These are phyloP conservation scores for Cyprinodon variegatus DNA, from an alignment of 2,113 vertebrate species.

Conservation along the genomic window DNA sequence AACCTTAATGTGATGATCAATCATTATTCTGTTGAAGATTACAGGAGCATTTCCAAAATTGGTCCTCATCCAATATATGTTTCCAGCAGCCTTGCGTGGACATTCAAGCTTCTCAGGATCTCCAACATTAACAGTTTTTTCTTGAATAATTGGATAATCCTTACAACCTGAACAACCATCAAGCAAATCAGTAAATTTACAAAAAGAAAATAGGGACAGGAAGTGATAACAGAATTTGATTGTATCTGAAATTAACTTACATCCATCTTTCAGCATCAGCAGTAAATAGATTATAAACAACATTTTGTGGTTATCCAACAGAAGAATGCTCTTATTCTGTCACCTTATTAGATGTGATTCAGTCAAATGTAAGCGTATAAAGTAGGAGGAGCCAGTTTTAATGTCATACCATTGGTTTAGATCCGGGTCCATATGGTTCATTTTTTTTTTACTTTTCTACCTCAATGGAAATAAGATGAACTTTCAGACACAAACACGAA, in stretches of 20 bases:
- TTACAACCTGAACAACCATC: conserved; percentile 22
- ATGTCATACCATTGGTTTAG: conserved; percentile 36
- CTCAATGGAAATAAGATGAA: conserved; percentile 34
- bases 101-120: conserved; percentile 36
- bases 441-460: neutral
- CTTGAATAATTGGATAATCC: neutral
- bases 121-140: conserved; percentile 18
- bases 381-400: conserved; percentile 31
- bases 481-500: conserved; percentile 24
- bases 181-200: neutral
- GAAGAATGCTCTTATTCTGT: neutral
- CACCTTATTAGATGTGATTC: neutral
- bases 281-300: conserved; percentile 18
- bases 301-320: conserved; percentile 26
- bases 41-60: conserved; percentile 25
- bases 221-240: neutral
- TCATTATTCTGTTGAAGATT: neutral
- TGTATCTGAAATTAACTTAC: conserved; percentile 39
- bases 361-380: conserved; percentile 18
- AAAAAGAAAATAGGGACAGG: neutral
- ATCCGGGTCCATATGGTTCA: neutral
- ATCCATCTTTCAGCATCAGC: conserved; percentile 10
- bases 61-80: conserved; percentile 43
- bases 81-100: accelerated
- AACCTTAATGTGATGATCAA: neutral